Base-by-base conservation (phyloP, 2,113 vertebrate species). In the Scytalopus superciliaris region DNA sequence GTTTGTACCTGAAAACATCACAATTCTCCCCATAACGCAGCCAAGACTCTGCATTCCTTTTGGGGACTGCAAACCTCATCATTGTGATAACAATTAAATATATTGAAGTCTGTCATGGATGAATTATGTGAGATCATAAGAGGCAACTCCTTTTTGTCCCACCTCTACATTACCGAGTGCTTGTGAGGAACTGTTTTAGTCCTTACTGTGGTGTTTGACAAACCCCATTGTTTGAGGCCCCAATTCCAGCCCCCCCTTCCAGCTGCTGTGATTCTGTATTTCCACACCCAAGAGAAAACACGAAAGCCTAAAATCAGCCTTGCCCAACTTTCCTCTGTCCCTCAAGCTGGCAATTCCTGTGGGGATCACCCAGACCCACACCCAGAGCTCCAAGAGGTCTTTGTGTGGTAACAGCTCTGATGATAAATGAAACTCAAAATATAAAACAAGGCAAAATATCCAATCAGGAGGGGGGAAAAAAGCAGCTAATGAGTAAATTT, bases 41-140 rank as follows among this genome's bases (percentile, higher is more conserved):
- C 49, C 31, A 30, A 49, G 19, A 19, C 33, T 52, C 31, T 14
- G 39, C 3, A 62, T 68, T 45, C n/a, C 62, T 59, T 23, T 19
- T 8, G 9, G 68, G 55, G 24, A 35, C 23, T 28, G 13, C 31
- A 60, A 69, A 76, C 12, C 28, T 59, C 60, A 37, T 21, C 35
- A 19, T 8, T 70, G 23, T 14, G 50, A 64, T 45, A 75, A 27
- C 39, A 85, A 59, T 22, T 40, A 19, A 30, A 39, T 62, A 9
- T 2, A 7, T 0, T 12, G 25, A 75, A 39, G 56, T 37, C 39
- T 42, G 24, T 12, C 33, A 15, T 3, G 2, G 5, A 4, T 11
- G 15, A 56, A 30, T 68, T 49, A 7, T 1, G 55, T 0, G 3
- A 45, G 27, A 30, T 42, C 21, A 2, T 0, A 40, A 28, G 44